Percentiles rank a stretch among this genome's conserved stretches.
Conservation (phyloP, 2,797 vertebrate species). For the Anguilla megastoma region DNA sequence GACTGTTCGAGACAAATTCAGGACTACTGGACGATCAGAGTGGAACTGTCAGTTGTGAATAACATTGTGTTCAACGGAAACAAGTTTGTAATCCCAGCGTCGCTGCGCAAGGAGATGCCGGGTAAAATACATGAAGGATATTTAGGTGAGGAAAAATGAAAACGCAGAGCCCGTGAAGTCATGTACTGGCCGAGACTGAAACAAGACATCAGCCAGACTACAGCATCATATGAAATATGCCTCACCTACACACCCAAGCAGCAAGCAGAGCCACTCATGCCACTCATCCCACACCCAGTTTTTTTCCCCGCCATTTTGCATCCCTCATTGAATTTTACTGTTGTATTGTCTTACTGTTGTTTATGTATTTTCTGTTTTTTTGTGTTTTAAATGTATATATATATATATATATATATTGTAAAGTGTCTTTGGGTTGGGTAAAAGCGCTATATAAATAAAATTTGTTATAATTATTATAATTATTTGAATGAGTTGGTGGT, state of each 20-base stretch:
- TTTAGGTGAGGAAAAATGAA: conserved; percentile 34
- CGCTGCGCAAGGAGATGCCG: conserved; percentile 24
- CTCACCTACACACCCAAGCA: conserved; percentile 23
- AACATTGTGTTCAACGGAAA: conserved; percentile 39
- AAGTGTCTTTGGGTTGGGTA: too few relatives aligned
- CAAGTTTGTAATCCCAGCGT: conserved; percentile 28
- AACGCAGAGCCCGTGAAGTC: conserved; percentile 24
- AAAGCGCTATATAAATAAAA: too few relatives aligned
- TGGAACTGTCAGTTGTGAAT: conserved; percentile 29
- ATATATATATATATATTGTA: too few relatives aligned
- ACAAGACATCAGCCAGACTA: conserved; percentile 31
- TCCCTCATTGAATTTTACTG: too few relatives aligned
- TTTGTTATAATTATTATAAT: too few relatives aligned
- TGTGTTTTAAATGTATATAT: too few relatives aligned
- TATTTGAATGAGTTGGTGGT: too few relatives aligned
- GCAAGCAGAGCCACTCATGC: not conserved
- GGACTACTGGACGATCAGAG: conserved; percentile 34
- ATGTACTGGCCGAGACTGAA: conserved; percentile 38
- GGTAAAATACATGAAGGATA: conserved; percentile 35
- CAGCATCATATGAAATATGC: conserved; percentile 31
- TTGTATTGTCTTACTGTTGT: too few relatives aligned
- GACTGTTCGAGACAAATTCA: conserved; percentile 28
- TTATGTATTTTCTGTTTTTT: too few relatives aligned
- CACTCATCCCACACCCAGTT: too few relatives aligned
- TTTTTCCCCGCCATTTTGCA: too few relatives aligned